Evolutionary conservation across 2,113 vertebrate species (phyloP).

Genomic region (Oostethus manadensis): DNA sequence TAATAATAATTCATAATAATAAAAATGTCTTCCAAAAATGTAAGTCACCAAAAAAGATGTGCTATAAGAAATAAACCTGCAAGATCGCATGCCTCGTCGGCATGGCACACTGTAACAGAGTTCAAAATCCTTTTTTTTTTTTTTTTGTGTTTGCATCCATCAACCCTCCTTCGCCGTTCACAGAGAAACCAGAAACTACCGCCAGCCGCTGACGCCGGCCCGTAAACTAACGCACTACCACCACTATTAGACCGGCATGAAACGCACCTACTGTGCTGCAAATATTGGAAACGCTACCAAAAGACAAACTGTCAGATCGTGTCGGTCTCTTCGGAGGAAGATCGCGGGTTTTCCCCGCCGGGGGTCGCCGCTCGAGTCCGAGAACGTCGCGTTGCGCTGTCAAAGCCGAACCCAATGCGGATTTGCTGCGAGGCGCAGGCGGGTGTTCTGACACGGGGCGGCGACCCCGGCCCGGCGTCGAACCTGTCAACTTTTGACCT

Average conservation of each 20-base stretch:
- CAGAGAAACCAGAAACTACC: slow-evolving; percentile 72
- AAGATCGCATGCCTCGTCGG: slow-evolving; percentile 64
- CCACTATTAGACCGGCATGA: slow-evolving; percentile 75
- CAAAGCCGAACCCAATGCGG: slow-evolving; percentile 22
- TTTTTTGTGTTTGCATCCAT: slow-evolving; percentile 50
- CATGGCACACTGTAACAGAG: slow-evolving; percentile 69
- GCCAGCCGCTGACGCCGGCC: slow-evolving; percentile 63
- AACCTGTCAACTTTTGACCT: slow-evolving; percentile 47
- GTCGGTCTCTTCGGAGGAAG: slow-evolving; percentile 61
- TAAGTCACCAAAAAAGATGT: slow-evolving; percentile 73
- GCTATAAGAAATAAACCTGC: slow-evolving; percentile 76
- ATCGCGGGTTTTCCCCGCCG: slow-evolving; percentile 37
- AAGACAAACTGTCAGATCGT: slow-evolving; percentile 70
- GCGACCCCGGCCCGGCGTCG: slow-evolving; percentile 37
- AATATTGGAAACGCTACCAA: slow-evolving; percentile 75
- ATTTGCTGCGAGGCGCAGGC: slow-evolving; percentile 11
- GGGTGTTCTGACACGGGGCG: slow-evolving; percentile 19
- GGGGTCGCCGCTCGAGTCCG: slow-evolving; percentile 48
- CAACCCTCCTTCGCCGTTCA: slow-evolving; percentile 66
- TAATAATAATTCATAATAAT: slow-evolving; percentile 72
- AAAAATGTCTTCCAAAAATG: slow-evolving; percentile 72
- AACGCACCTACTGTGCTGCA: slow-evolving; percentile 74
- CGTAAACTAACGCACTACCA: slow-evolving; percentile 76
- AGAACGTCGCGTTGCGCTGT: slow-evolving; percentile 34
- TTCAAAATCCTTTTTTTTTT: slow-evolving; percentile 41